phyloP scores from a whole-genome alignment of 2,888 invertebrate genomes.

The Cephus pulcher region DNA sequence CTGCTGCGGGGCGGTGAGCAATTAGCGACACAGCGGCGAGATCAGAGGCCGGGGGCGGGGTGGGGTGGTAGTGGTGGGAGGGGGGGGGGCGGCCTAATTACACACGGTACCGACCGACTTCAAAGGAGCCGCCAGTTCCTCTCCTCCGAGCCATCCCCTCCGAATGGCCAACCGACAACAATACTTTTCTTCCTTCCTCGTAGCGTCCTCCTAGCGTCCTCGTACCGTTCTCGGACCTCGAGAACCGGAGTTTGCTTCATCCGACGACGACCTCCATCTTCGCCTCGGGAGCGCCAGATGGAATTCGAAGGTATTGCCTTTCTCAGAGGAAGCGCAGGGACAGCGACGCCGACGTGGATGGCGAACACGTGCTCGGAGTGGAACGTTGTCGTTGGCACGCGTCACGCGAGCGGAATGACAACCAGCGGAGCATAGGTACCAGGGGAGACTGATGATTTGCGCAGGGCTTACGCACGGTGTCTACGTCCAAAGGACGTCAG shows the following conservation, averaged over 20 bases:
- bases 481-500: background rate
- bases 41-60: slow-evolving; percentile 60
- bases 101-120: slow-evolving; percentile 64
- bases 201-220: slow-evolving; percentile 11
- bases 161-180: slow-evolving; percentile 51
- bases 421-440: slow-evolving; percentile 23
- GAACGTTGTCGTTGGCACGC: slow-evolving; percentile 45
- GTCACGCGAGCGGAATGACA: slow-evolving; percentile 42
- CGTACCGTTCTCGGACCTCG: background rate
- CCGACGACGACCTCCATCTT: background rate
- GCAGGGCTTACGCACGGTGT: background rate
- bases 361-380: slow-evolving; percentile 45
- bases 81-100: slow-evolving; percentile 56
- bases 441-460: background rate
- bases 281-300: background rate
- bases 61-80: slow-evolving; percentile 37
- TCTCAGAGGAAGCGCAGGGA: background rate
- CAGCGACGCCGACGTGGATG: slow-evolving; percentile 17
- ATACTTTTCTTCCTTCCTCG: slow-evolving; percentile 52
- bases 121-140: slow-evolving; percentile 63
- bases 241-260: background rate
- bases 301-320: background rate
- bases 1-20: slow-evolving; percentile 63
- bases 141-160: slow-evolving; percentile 53
- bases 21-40: slow-evolving; percentile 64